Evolutionary conservation across 2,113 vertebrate species (phyloP), one percentile per base, ranked within the genome.

Genomic region (Chaetorhynchus papuensis): DNA sequence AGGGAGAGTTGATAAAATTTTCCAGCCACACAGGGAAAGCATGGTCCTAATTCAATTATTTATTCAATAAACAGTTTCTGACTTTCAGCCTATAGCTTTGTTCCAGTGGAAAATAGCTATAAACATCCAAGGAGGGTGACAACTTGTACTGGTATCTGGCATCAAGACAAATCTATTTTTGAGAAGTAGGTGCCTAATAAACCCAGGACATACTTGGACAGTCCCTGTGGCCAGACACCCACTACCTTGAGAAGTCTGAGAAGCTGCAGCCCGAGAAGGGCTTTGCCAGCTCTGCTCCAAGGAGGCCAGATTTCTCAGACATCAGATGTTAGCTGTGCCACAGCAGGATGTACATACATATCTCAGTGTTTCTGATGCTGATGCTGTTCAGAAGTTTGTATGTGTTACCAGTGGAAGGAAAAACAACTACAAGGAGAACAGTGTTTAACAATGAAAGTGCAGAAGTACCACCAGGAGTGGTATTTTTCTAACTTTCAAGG

Each of bases 81-180:
- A 66, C 49, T 63, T 91, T 64, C 60, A 66, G 56, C 78, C 65
- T 75, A 39, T 63, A 84, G 30, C 16, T 95, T 87, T 93, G 63
- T 66, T 91, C 65, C 81, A 91, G 35, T 78, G 65, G 87, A 77
- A 86, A 90, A 94, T 50, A 84, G 11, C 39, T 81, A 59, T 71
- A 63, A 83, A 54, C 23, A 78, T 76, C 39, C 13, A 65, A 74
- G 72, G 68, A 42, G 81, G 21, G 54, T 70, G 52, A 83, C 1
- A 13, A 69, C 27, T 35, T 89, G 42, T 83, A 61, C 50, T 31
- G 59, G 70, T n/a, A 49, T 47, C 50, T 87, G 83, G 69, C 72
- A 81, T 42, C 13, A 84, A 66, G 1, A 5, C 56, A 54, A 80
- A 69, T 75, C 54, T 91, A 42, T 59, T 96, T 94, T 33, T 84